Conservation (phyloP, 2,113 vertebrate species). For the Mungos mungo region DNA sequence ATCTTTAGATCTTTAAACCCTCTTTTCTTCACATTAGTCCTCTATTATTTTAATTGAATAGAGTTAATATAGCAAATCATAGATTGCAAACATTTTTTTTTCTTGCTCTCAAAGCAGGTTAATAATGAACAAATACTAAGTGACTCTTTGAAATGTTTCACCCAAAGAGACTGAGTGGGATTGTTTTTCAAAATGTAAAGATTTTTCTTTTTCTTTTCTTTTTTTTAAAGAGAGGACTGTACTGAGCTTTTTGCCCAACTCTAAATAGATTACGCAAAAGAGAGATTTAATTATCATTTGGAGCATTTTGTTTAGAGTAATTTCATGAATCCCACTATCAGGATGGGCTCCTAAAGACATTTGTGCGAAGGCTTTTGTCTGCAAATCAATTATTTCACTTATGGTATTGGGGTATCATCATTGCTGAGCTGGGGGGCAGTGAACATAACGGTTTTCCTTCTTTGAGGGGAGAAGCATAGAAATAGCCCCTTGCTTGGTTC, state of each 20-base stretch:
- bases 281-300: neutral
- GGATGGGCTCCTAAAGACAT: neutral
- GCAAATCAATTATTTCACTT: neutral
- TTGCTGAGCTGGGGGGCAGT: neutral
- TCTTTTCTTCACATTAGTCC: neutral
- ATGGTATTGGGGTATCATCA: neutral
- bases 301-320: neutral
- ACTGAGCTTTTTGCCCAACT: neutral
- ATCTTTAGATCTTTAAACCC: constrained; percentile 47
- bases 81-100: neutral
- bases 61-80: neutral
- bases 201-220: neutral
- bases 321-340: neutral
- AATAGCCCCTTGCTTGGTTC: neutral
- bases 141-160: neutral
- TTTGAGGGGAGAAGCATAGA: neutral
- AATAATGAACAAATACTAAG: neutral
- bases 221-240: neutral
- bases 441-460: neutral
- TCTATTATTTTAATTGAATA: constrained; percentile 36
- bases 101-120: neutral
- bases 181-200: neutral
- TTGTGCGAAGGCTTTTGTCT: neutral
- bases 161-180: neutral
- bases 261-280: neutral